These are phyloP conservation scores for Hyposmocoma kahamanoa DNA, from an alignment of 1,140 invertebrate genomes.

Conservation along the genomic window DNA sequence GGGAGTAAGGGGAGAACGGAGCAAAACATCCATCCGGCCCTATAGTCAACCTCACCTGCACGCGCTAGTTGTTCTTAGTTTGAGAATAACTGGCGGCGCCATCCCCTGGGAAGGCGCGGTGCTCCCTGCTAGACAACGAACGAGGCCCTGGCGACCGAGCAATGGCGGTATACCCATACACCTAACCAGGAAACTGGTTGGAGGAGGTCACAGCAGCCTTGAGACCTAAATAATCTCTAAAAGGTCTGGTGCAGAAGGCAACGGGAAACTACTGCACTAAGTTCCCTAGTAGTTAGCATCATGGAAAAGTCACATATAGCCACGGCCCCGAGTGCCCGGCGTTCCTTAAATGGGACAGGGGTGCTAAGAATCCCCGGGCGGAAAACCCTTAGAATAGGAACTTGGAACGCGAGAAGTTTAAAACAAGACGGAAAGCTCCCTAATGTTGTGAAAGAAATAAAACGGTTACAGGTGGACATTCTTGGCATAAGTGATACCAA, in stretches of 20 bases:
- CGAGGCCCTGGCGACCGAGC: slow-evolving; percentile 9
- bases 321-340: slow-evolving; percentile 21
- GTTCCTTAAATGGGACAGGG: slow-evolving; percentile 24
- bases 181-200: neutral
- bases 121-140: slow-evolving; percentile 8
- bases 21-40: neutral
- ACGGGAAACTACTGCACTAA: slow-evolving; percentile 18
- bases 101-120: neutral
- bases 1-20: slow-evolving; percentile 2
- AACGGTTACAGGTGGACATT: neutral
- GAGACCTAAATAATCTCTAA: neutral
- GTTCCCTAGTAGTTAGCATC: neutral
- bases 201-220: slow-evolving; percentile 8
- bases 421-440: neutral
- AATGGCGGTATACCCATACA: slow-evolving; percentile 8
- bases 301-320: neutral
- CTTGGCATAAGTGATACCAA: neutral
- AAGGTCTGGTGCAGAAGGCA: slow-evolving; percentile 5
- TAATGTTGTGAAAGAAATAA: slow-evolving; percentile 10
- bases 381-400: neutral
- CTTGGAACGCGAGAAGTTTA: neutral
- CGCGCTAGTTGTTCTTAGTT: too few relatives aligned
- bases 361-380: slow-evolving; percentile 21
- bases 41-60: slow-evolving; percentile 3
- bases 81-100: too few relatives aligned